phyloP scores from a whole-genome alignment of 2,797 vertebrate species.

The Poeciliopsis paucimaculata region DNA sequence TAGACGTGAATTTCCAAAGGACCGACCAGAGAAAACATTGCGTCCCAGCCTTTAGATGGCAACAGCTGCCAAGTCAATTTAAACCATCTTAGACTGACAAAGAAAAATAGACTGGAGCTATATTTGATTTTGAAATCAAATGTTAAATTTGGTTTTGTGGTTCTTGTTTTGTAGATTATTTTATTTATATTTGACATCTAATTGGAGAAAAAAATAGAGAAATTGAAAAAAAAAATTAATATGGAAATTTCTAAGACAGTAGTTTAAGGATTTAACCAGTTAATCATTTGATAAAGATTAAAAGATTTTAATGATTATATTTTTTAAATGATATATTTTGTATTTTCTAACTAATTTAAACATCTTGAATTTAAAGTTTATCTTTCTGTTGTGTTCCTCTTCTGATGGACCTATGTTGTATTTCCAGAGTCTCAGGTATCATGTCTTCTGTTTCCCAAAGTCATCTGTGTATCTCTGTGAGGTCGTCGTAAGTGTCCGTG shows the following conservation, averaged over 20 bases:
- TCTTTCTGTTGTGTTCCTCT: not conserved
- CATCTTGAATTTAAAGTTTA: not conserved
- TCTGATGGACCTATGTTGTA: not conserved
- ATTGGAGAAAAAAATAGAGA: not conserved
- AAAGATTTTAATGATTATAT: no score
- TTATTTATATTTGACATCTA: not conserved
- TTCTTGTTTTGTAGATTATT: not conserved
- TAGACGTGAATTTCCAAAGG: not conserved
- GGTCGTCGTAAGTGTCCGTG: not conserved
- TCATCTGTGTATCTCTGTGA: not conserved
- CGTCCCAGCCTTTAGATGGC: not conserved
- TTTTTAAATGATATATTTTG: not conserved
- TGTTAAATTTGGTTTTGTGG: not conserved
- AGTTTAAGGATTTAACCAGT: not conserved
- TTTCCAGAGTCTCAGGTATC: not conserved
- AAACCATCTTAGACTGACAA: not conserved
- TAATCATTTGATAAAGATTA: no score
- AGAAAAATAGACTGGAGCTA: not conserved
- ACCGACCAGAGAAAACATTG: not conserved
- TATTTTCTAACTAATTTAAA: not conserved
- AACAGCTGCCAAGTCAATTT: not conserved
- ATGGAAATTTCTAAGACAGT: not conserved
- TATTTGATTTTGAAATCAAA: not conserved
- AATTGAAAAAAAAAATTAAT: not conserved
- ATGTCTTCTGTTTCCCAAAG: not conserved